Percentiles rank a stretch among this genome's conserved stretches.
Conservation (phyloP, 2,888 invertebrate genomes). For the Autographa gamma region DNA sequence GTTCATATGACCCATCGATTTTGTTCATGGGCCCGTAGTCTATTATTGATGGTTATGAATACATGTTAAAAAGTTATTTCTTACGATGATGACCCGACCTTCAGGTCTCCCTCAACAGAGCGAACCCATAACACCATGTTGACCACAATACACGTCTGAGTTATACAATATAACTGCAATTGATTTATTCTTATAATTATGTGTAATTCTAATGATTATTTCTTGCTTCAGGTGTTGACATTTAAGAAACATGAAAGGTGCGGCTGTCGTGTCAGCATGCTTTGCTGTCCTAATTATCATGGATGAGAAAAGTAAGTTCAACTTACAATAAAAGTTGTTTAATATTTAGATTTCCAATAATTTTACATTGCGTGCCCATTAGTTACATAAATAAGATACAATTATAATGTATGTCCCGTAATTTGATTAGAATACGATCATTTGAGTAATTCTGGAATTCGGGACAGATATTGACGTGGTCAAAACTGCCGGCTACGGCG, state of each 20-base stretch:
- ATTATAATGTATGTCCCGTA: slow-evolving; percentile 31
- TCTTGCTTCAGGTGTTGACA: background rate
- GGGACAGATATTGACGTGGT: slow-evolving; percentile 58
- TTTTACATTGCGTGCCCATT: too few species aligned
- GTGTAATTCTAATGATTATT: background rate
- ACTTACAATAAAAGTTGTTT: background rate
- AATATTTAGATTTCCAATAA: too few species aligned
- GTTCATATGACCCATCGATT: too few species aligned
- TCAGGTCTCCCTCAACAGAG: slow-evolving; percentile 87
- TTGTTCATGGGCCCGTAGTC: too few species aligned
- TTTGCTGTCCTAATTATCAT: background rate
- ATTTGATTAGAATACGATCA: slow-evolving; percentile 33
- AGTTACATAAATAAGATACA: too few species aligned
- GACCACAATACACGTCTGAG: slow-evolving; percentile 74
- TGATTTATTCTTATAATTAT: background rate
- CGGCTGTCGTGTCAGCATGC: background rate
- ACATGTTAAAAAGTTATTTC: background rate
- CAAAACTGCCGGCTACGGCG: slow-evolving; percentile 55
- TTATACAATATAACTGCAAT: background rate
- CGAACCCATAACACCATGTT: slow-evolving; percentile 81
- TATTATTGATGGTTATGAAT: too few species aligned
- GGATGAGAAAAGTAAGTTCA: background rate
- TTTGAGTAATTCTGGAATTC: slow-evolving; percentile 34
- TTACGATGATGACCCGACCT: slow-evolving; percentile 78
- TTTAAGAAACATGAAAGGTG: background rate